Evolutionary conservation across 1,140 invertebrate genomes (phyloP), one percentile per base, ranked within the genome.

Genomic region (Saccostrea echinata): DNA sequence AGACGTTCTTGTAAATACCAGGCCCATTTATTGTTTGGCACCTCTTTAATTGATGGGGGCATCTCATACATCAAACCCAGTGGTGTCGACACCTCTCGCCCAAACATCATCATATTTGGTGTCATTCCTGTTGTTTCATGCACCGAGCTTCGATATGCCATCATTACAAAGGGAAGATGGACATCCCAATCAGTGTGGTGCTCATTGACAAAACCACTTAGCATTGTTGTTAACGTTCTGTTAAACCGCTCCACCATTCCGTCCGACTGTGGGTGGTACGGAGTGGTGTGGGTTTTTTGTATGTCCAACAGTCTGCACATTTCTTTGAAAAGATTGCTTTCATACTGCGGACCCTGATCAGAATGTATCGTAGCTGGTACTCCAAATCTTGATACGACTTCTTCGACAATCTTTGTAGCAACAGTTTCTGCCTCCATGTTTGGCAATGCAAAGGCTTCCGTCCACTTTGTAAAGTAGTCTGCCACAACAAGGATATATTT

Each of bases 1-100:
- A 86, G 18, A n/a, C 64, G 61, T 86, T 76, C 84, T 52, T 86
- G 43, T 53, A 86, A 76, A 24, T 85, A 53, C 84, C 61, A 85
- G 0, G 52, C 84, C 84, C 84, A 85, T 71, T 85, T 35, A 53
- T 68, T 51, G 18, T 16, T 6, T 51, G 84, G 84, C 6, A 52
- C 35, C 11, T 6, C 9, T 53, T 71, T 85, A 2, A 85, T 52
- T 24, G 27, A 24, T 51, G 16, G 61, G 35, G 80, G 80, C 27
- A 51, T 13, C 2, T 35, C 33, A 30, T 11, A 35, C n/a, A n/a
- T n/a, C n/a, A n/a, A n/a, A n/a, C n/a, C n/a, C n/a, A n/a, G n/a
- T n/a, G n/a, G n/a, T n/a, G n/a, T n/a, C n/a, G n/a, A n/a, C n/a
- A n/a, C n/a, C n/a, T n/a, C n/a, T n/a, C n/a, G n/a, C n/a, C n/a